phyloP scores from a whole-genome alignment of 2,113 vertebrate genomes.

The Ctenomys sociabilis region DNA sequence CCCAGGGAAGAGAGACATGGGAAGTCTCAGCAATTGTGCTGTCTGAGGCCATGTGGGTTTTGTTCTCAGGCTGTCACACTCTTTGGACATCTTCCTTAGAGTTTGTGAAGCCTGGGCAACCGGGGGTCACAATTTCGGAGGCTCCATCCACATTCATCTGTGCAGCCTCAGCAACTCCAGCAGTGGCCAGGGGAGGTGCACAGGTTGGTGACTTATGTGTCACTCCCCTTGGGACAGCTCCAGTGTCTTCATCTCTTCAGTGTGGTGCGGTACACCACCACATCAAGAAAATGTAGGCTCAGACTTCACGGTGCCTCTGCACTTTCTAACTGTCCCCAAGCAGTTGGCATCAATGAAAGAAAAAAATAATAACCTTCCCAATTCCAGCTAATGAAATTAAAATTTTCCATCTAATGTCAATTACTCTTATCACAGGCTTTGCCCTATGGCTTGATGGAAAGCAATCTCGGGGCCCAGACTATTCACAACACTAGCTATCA shows the following conservation, averaged over 20 bases:
- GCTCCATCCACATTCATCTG: too few species aligned
- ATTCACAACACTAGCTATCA: not conserved
- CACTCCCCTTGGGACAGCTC: conserved; percentile 28
- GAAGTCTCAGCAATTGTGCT: not conserved
- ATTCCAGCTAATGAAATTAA: not conserved
- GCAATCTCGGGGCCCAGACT: not conserved
- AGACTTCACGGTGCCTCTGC: not conserved
- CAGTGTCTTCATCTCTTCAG: conserved; percentile 38
- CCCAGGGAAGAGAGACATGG: not conserved
- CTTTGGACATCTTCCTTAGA: not conserved
- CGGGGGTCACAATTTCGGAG: not conserved
- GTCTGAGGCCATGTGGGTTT: not conserved
- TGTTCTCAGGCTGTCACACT: not conserved
- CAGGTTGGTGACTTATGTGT: not conserved
- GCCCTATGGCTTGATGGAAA: not conserved
- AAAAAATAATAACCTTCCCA: not conserved
- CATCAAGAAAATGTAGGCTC: conserved; percentile 53
- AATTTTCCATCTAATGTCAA: not conserved
- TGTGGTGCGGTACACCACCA: not conserved
- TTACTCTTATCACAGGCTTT: not conserved
- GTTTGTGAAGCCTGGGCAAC: not conserved
- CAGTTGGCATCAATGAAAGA: conserved; percentile 37
- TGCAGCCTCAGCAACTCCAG: not conserved
- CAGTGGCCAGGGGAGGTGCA: not conserved
- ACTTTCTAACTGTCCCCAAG: conserved; percentile 40